Conservation (phyloP, 2,797 vertebrate species). For the Amazona finschi region DNA sequence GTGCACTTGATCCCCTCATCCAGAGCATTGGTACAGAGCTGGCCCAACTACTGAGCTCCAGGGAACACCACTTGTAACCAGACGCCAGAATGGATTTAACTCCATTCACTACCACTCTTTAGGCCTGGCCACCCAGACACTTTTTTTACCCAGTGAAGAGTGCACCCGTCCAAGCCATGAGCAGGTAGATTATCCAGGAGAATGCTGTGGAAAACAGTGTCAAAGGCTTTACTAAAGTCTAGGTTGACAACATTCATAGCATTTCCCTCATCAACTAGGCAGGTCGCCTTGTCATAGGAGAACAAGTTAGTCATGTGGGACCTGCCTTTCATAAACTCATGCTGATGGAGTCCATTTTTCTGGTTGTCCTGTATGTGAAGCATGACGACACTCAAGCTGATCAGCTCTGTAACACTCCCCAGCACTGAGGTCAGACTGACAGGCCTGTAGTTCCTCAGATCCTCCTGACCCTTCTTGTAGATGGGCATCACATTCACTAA, state of each 20-base stretch:
- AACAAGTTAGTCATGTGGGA: not conserved
- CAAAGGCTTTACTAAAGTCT: not conserved
- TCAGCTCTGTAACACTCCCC: not conserved
- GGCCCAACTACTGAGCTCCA: not conserved
- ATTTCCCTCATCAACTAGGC: not conserved
- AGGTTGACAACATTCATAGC: not conserved
- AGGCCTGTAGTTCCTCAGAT: not conserved
- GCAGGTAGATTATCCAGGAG: not conserved
- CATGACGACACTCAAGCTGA: not conserved
- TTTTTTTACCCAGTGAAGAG: not conserved
- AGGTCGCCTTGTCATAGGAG: not conserved
- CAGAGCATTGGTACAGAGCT: not conserved
- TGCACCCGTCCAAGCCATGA: not conserved
- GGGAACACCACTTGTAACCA: not conserved
- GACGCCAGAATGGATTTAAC: not conserved
- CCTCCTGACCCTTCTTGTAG: not conserved
- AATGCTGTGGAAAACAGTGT: not conserved
- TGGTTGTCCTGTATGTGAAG: not conserved
- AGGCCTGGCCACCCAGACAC: fast-evolving
- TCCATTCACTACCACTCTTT: not conserved
- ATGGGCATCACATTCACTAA: not conserved
- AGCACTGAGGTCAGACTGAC: not conserved
- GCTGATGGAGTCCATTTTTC: not conserved
- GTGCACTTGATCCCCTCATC: fast-evolving
- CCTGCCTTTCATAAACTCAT: not conserved